Evolutionary conservation across 2,113 vertebrate species (phyloP).

Genomic region (Crypturellus undulatus): DNA sequence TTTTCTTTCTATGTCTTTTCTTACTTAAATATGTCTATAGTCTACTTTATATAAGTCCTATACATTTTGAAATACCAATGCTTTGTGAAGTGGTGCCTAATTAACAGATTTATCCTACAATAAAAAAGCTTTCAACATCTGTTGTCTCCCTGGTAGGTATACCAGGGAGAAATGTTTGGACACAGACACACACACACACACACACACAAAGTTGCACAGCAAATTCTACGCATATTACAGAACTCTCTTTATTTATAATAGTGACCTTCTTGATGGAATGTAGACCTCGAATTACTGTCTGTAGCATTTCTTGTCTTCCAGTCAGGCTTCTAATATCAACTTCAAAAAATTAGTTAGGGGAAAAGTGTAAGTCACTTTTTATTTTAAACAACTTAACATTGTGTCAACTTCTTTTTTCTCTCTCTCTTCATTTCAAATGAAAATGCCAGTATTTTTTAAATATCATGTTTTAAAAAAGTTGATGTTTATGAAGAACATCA

Average conservation of each 20-base stretch:
- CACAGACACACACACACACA: background rate
- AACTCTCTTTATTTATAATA: background rate
- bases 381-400: background rate
- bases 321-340: rapidly evolving
- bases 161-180: background rate
- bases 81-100: background rate
- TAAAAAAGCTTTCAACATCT: background rate
- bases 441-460: background rate
- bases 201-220: background rate
- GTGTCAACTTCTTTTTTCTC: background rate
- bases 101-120: background rate
- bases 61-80: background rate
- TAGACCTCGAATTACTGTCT: background rate
- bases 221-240: background rate
- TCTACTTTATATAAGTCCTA: background rate
- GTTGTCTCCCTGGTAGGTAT: background rate
- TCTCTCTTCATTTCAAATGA: background rate
- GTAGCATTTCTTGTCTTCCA: background rate
- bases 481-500: background rate
- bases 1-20: background rate
- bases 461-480: background rate
- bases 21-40: background rate
- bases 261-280: background rate
- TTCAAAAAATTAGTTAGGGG: background rate
- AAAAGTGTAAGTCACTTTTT: background rate